These are phyloP conservation scores for Cnemophilus loriae DNA, from an alignment of 2,113 vertebrate genomes.

Conservation along the genomic window DNA sequence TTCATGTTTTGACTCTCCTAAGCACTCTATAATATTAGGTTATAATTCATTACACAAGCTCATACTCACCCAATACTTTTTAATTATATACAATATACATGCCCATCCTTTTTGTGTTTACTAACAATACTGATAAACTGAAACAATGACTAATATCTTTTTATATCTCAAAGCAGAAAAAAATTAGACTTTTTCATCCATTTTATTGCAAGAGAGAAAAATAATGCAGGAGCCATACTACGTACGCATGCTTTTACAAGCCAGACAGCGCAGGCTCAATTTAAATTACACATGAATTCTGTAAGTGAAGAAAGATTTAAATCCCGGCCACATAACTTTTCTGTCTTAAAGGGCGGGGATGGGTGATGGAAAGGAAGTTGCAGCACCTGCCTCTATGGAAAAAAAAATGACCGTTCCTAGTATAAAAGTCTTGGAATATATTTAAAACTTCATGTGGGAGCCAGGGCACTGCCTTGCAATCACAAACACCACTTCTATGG, in stretches of 20 bases:
- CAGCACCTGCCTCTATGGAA: background rate
- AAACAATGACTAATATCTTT: slow-evolving; percentile 24
- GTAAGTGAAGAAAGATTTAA: background rate
- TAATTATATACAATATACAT: slow-evolving; percentile 43
- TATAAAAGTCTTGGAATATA: background rate
- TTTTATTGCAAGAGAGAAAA: slow-evolving; percentile 16
- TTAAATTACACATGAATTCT: background rate
- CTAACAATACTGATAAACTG: slow-evolving; percentile 54
- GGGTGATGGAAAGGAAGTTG: background rate
- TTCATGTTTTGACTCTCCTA: background rate
- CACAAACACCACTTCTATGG: background rate
- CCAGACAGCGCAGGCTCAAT: background rate
- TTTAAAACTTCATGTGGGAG: background rate
- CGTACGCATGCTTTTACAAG: background rate
- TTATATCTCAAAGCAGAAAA: slow-evolving; percentile 43
- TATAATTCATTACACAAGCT: slow-evolving; percentile 1
- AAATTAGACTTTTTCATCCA: slow-evolving; percentile 30
- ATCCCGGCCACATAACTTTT: background rate
- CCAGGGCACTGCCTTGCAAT: background rate
- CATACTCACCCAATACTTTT: slow-evolving; percentile 30
- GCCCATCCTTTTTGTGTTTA: slow-evolving; percentile 59
- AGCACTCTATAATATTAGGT: background rate
- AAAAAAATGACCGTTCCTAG: background rate
- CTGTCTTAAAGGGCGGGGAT: background rate
- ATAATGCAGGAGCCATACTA: slow-evolving; percentile 15